phyloP scores from a whole-genome alignment of 1,140 invertebrate genomes.

The Gryon sp. region DNA sequence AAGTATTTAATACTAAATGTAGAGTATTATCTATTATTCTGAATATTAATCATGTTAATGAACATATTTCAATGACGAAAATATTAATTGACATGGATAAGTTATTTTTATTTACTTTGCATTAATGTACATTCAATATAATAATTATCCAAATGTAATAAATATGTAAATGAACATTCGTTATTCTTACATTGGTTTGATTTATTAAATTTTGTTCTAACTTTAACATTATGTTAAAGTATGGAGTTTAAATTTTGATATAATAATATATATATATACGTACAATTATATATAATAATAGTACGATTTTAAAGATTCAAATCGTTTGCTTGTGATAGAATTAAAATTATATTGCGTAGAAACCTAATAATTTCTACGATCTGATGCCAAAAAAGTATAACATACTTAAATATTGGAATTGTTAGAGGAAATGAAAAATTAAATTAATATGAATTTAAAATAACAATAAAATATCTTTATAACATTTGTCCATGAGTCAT shows the following conservation, averaged over 20 bases:
- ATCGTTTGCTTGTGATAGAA: slow-evolving; percentile 1
- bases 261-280: no score
- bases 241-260: no score
- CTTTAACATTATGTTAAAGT: no score
- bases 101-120: no score
- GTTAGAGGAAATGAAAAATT: slow-evolving; percentile 1
- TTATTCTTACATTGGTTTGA: no score
- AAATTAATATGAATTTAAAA: not conserved
- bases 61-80: not conserved
- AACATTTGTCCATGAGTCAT: slow-evolving; percentile 1
- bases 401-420: slow-evolving; percentile 1
- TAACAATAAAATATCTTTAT: slow-evolving; percentile 6
- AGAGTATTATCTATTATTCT: slow-evolving; percentile 7
- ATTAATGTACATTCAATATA: no score
- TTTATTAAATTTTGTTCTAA: no score
- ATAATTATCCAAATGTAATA: no score
- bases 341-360: not conserved
- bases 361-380: not conserved
- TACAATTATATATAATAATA: no score
- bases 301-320: not conserved
- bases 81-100: no score
- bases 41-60: not conserved
- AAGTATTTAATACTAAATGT: slow-evolving; percentile 34
- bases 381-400: slow-evolving; percentile 3
- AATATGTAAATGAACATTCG: no score